A percentile compares a stretch with the other conserved stretches of the same genome.
Evolutionary conservation across 2,113 vertebrate genomes (phyloP).

Genomic region (Paratilapia polleni): DNA sequence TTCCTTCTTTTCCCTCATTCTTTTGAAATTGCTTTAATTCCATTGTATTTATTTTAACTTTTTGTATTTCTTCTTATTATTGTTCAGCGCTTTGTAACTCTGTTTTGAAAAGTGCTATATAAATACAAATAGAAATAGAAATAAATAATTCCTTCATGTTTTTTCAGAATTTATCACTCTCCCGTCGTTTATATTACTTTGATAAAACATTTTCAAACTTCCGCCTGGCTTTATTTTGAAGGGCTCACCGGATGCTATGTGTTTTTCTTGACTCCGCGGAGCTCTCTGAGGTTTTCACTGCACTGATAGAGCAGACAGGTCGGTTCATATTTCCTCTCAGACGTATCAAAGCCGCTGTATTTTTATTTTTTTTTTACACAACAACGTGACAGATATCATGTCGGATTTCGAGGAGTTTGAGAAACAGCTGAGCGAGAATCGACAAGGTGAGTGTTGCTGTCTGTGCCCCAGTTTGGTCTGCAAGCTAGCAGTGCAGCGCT

Average conservation of each 20-base stretch:
- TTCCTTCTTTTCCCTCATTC: too few relatives aligned
- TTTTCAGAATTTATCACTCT: too few relatives aligned
- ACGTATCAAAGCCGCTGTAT: neutral
- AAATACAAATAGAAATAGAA: too few relatives aligned
- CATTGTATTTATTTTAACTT: too few relatives aligned
- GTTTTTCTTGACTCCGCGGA: neutral
- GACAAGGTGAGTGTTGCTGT: slow-evolving; percentile 70
- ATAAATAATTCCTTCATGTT: too few relatives aligned
- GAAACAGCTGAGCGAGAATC: slow-evolving; percentile 82
- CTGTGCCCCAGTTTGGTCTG: neutral
- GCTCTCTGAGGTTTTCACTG: neutral
- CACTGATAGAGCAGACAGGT: slow-evolving; percentile 10
- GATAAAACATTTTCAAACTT: neutral
- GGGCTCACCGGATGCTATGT: neutral
- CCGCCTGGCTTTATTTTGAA: slow-evolving; percentile 40
- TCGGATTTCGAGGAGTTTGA: slow-evolving; percentile 85
- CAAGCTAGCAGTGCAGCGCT: slow-evolving; percentile 28
- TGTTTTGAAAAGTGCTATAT: too few relatives aligned
- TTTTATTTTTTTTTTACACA: neutral
- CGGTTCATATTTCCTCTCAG: neutral
- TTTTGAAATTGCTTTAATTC: too few relatives aligned
- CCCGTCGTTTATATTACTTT: neutral
- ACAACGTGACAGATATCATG: slow-evolving; percentile 39
- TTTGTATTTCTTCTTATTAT: too few relatives aligned
- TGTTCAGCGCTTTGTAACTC: too few relatives aligned